Conservation (phyloP, 2,888 invertebrate genomes). For the Tridacna gigas region DNA sequence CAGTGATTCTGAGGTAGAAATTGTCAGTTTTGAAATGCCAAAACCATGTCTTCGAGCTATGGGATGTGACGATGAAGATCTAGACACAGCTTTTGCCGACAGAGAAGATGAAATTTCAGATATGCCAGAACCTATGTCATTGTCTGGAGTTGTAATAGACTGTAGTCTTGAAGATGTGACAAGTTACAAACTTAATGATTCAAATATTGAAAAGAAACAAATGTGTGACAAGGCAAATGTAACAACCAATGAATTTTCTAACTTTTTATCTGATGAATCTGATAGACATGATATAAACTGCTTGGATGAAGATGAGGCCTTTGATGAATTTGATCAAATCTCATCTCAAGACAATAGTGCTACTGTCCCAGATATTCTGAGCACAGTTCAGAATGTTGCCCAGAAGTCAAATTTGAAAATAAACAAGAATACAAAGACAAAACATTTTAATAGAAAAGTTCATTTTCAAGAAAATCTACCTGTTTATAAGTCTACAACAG, state of each 20-base stretch:
- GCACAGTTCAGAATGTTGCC: constrained; percentile 47
- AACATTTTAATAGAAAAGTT: constrained; percentile 36
- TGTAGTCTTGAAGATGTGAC: constrained; percentile 59
- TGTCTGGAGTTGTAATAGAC: constrained; percentile 49
- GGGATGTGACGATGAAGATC: constrained; percentile 8
- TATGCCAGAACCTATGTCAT: background rate
- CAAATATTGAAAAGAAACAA: background rate
- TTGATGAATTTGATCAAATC: constrained; percentile 14
- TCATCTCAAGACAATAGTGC: background rate
- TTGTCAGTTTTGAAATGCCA: constrained; percentile 61
- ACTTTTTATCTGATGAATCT: background rate
- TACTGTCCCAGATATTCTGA: constrained; percentile 51
- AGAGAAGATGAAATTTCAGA: background rate
- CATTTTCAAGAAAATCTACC: constrained; percentile 54
- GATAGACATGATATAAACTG: constrained; percentile 20
- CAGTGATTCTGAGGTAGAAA: constrained; percentile 44
- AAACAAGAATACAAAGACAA: constrained; percentile 37
- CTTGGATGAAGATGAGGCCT: constrained; percentile 22
- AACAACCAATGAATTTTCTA: background rate
- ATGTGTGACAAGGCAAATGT: background rate
- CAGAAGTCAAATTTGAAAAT: constrained; percentile 45
- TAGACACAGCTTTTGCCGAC: constrained; percentile 21
- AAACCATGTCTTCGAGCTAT: background rate
- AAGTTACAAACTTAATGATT: constrained; percentile 37
- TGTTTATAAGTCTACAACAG: constrained; percentile 50